Conservation (phyloP, 2,888 invertebrate genomes). For the Podabrus alpinus region DNA sequence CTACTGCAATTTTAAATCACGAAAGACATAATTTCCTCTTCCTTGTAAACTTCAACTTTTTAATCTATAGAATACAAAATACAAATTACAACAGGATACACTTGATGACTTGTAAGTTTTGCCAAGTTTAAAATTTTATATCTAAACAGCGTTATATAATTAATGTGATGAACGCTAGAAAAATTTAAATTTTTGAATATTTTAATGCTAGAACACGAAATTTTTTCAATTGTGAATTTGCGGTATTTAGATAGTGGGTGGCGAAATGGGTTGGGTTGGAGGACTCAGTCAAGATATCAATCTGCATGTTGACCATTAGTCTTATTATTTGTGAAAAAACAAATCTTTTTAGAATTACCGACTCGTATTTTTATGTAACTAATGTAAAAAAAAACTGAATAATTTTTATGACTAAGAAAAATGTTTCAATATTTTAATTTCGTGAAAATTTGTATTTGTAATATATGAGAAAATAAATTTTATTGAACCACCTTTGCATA, state of each 20-base stretch:
- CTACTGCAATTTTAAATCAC: background rate
- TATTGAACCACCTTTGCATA: background rate
- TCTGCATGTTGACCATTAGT: too few species aligned
- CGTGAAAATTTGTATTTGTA: background rate
- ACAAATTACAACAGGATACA: background rate
- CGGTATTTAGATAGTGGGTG: too few species aligned
- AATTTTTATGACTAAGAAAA: too few species aligned
- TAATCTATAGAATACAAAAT: background rate
- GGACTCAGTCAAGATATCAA: too few species aligned
- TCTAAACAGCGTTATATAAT: too few species aligned
- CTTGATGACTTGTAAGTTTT: background rate
- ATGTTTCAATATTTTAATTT: too few species aligned
- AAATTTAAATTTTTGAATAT: background rate
- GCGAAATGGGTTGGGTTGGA: too few species aligned
- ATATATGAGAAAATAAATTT: background rate
- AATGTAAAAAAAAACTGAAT: too few species aligned
- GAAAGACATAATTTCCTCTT: background rate
- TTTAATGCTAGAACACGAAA: background rate
- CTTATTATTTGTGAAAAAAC: too few species aligned
- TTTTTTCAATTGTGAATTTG: background rate
- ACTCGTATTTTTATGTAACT: too few species aligned
- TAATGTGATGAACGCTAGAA: background rate
- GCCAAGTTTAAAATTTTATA: background rate
- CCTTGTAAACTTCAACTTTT: background rate
- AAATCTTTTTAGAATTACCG: too few species aligned